These are phyloP conservation scores for Atlantisia rogersi DNA, from an alignment of 2,113 vertebrate species.

Conservation along the genomic window DNA sequence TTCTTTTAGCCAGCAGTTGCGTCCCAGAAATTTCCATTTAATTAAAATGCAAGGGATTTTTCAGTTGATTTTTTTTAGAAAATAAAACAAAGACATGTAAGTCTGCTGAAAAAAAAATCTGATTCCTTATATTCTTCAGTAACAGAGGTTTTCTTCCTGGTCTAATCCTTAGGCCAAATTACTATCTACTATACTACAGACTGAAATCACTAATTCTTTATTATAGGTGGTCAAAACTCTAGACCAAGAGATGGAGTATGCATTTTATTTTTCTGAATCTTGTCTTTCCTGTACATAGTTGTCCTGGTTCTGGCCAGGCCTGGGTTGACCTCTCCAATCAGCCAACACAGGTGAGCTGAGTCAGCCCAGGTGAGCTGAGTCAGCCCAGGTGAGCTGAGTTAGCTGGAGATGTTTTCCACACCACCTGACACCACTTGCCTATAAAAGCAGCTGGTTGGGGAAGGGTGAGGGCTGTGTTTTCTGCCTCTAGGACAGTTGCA, in stretches of 20 bases:
- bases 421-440: no score
- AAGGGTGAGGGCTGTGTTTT: no score
- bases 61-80: rapidly evolving
- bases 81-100: background rate
- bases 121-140: background rate
- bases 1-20: background rate
- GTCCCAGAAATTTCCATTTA: background rate
- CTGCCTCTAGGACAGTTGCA: no score
- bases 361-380: no score
- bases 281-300: background rate
- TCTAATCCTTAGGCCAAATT: background rate
- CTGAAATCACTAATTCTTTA: background rate
- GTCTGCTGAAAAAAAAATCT: background rate
- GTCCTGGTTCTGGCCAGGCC: no score
- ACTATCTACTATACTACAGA: background rate
- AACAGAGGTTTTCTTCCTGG: background rate
- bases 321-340: no score
- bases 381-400: no score
- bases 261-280: background rate
- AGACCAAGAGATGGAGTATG: background rate
- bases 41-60: background rate
- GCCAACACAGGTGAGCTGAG: no score
- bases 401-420: no score
- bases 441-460: no score
- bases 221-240: background rate